A percentile compares a stretch with the other conserved stretches of the same genome.
These are phyloP conservation scores for Eulemur albifrons DNA, from an alignment of 2,797 vertebrate genomes.

Conservation along the genomic window DNA sequence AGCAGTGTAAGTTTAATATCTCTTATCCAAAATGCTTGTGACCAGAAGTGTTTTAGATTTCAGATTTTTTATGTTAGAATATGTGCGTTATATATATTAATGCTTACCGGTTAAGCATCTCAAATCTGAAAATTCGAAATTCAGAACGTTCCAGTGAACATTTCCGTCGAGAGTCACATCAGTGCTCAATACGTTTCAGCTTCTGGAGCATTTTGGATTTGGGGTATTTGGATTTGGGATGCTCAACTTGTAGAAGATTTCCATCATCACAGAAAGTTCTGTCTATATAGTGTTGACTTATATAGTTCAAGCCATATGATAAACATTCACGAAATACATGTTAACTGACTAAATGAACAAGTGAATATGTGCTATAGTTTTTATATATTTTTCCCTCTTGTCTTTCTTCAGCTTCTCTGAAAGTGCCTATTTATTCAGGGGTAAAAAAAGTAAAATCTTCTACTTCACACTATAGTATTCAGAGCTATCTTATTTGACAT, in stretches of 20 bases:
- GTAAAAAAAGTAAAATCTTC: slow-evolving; percentile 11
- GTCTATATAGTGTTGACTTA: not conserved
- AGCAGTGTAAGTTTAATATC: not conserved
- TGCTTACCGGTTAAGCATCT: not conserved
- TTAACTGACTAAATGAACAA: not conserved
- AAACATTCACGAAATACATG: not conserved
- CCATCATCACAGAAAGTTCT: not conserved
- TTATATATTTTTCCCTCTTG: not conserved
- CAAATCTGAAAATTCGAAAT: not conserved
- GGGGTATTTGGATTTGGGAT: not conserved
- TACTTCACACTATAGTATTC: not conserved
- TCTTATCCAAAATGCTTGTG: not conserved
- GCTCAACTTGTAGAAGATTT: not conserved
- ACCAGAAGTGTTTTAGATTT: not conserved
- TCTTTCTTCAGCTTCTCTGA: not conserved
- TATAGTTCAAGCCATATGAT: not conserved
- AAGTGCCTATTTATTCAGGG: not conserved
- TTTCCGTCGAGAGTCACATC: not conserved
- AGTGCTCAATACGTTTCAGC: not conserved
- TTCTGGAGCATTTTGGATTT: not conserved
- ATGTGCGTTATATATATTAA: not conserved
- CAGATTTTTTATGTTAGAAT: not conserved
- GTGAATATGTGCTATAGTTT: not conserved
- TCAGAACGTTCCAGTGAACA: not conserved
- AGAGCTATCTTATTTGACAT: not conserved